Conservation (phyloP, 2,888 invertebrate species). For the Hybos culiciformis region DNA sequence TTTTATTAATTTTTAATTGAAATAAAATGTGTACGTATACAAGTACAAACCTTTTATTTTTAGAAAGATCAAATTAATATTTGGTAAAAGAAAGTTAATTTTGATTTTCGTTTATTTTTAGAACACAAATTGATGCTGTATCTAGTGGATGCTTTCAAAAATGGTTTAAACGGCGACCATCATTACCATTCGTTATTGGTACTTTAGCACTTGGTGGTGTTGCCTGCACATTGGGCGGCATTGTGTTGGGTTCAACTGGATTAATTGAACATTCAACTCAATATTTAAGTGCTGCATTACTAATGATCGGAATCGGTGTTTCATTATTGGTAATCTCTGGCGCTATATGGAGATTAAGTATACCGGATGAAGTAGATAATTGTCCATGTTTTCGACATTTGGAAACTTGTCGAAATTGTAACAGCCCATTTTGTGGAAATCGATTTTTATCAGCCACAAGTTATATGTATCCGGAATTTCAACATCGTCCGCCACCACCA, state of each 20-base stretch:
- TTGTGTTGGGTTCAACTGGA: constrained; percentile 32
- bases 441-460: constrained; percentile 71
- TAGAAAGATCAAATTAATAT: no score
- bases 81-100: no score
- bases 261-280: constrained; percentile 34
- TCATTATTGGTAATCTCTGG: constrained; percentile 86
- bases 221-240: constrained; percentile 32
- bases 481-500: constrained; percentile 88
- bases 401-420: constrained; percentile 37
- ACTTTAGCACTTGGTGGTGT: constrained; percentile 32
- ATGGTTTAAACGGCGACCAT: constrained; percentile 31
- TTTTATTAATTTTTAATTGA: no score
- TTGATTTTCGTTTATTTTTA: no score
- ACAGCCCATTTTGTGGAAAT: constrained; percentile 55
- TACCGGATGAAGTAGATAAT: constrained; percentile 56
- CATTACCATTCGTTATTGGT: constrained; percentile 32
- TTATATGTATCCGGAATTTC: constrained; percentile 92
- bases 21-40: no score
- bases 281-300: constrained; percentile 30
- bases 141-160: constrained; percentile 23
- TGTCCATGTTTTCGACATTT: constrained; percentile 49
- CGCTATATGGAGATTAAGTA: constrained; percentile 83
- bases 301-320: constrained; percentile 59
- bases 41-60: no score
- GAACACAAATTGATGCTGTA: not conserved